phyloP scores from a whole-genome alignment of 1,140 invertebrate species.

The Solenopsis invicta region DNA sequence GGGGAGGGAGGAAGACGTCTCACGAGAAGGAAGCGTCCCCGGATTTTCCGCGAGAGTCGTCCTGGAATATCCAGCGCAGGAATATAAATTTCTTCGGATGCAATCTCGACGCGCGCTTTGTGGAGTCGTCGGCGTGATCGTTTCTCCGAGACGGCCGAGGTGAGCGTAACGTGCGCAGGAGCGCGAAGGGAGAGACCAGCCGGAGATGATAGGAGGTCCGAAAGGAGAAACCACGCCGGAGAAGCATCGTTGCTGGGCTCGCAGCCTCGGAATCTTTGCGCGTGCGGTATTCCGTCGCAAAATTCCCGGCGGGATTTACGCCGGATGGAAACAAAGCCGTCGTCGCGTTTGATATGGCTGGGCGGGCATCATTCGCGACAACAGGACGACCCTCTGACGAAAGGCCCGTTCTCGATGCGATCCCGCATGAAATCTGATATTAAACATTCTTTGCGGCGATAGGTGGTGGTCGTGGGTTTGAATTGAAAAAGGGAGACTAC shows the following conservation, averaged over 20 bases:
- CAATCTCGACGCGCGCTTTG: slow-evolving; percentile 19
- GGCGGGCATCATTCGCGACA: slow-evolving; percentile 44
- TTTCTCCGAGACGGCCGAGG: slow-evolving; percentile 15
- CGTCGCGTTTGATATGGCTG: slow-evolving; percentile 84
- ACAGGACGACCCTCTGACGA: slow-evolving; percentile 48
- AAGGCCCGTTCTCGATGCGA: slow-evolving; percentile 55
- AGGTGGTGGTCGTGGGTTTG: slow-evolving; percentile 65
- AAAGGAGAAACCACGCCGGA: slow-evolving; percentile 25
- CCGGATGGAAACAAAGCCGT: slow-evolving; percentile 84
- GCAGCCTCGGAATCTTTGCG: slow-evolving; percentile 39
- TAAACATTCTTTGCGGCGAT: slow-evolving; percentile 84
- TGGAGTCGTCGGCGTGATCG: neutral
- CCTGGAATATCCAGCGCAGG: slow-evolving; percentile 58
- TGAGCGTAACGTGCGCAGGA: neutral
- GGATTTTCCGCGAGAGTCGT: slow-evolving; percentile 57
- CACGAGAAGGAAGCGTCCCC: neutral
- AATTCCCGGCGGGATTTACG: slow-evolving; percentile 84
- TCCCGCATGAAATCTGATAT: slow-evolving; percentile 85
- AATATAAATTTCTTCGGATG: slow-evolving; percentile 54
- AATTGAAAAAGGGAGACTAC: slow-evolving; percentile 76
- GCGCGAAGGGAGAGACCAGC: slow-evolving; percentile 33
- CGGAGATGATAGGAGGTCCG: slow-evolving; percentile 38
- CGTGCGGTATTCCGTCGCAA: slow-evolving; percentile 67
- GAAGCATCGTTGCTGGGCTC: slow-evolving; percentile 26
- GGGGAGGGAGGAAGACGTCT: neutral